Evolutionary conservation across 1,140 invertebrate genomes (phyloP).

Genomic region (Littorina saxatilis): DNA sequence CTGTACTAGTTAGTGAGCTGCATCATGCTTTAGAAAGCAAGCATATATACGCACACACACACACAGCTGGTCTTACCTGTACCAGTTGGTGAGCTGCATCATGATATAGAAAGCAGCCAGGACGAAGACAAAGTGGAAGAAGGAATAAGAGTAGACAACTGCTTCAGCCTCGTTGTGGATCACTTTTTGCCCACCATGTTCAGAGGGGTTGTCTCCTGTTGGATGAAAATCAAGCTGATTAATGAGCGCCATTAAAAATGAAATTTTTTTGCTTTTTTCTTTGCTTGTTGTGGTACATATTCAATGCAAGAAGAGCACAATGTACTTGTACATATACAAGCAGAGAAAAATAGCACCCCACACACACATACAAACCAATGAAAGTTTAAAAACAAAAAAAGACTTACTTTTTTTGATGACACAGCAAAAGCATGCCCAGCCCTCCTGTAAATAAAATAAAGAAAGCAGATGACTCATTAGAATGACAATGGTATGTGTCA

Average conservation of each 20-base stretch:
- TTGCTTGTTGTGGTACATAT: no score
- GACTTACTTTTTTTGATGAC: slow-evolving; percentile 63
- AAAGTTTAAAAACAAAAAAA: not conserved
- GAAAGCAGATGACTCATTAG: no score
- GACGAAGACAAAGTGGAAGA: slow-evolving; percentile 76
- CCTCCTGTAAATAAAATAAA: slow-evolving; percentile 53
- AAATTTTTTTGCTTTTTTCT: no score
- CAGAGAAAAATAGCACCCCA: not conserved
- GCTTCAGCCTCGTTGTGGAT: slow-evolving; percentile 73
- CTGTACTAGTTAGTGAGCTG: no score
- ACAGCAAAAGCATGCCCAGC: slow-evolving; percentile 65
- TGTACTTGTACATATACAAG: not conserved
- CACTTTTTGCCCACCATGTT: slow-evolving; percentile 73
- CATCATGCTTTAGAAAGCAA: no score
- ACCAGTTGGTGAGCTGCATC: slow-evolving; percentile 79
- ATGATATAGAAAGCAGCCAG: slow-evolving; percentile 76
- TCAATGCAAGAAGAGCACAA: no score
- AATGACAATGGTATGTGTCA: no score
- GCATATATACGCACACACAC: not conserved
- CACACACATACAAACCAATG: slow-evolving; percentile 7
- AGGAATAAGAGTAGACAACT: slow-evolving; percentile 75
- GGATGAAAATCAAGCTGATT: not conserved
- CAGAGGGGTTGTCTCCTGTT: slow-evolving; percentile 65
- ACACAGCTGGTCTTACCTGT: slow-evolving; percentile 68
- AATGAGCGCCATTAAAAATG: no score